Evolutionary conservation across 2,113 vertebrate genomes (phyloP), one percentile per base, ranked within the genome.

Genomic region (Astatotilapia flaviijosephi): DNA sequence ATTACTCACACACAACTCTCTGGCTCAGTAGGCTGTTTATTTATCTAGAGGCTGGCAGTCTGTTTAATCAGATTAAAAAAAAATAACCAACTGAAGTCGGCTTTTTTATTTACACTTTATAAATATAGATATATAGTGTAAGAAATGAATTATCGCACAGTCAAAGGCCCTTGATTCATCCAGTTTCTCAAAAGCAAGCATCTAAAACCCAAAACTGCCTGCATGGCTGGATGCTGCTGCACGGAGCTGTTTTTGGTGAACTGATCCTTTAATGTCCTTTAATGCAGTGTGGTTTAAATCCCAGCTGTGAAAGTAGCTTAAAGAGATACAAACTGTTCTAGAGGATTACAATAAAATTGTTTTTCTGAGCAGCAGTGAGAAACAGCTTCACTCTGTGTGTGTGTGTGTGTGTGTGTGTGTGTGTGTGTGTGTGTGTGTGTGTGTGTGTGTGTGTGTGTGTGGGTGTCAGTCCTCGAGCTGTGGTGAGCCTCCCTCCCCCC

Each of bases 401-500:
- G 37, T 40, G 37, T 87, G 49, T 87, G 31, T 84, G 80, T 87
- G 49, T 87, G 49, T 82, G 49, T 87, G 26, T 26, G 26, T 26
- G 26, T 26, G 26, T 26, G 49, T 87, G 47, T 84, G 85, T 85
- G 49, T 87, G 40, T 84, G 85, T 80, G 23, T 26, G 26, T 26
- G 26, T 26, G 26, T 26, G 49, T 87, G 47, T 84, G 85, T 85
- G 49, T 87, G 40, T 84, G 85, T 80, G 19, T 88, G n/a, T 86
- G 86, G 91, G 83, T 90, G 91, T 90, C 88, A 70, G 90, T 79
- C 79, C 86, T 83, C 28, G 19, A 82, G 83, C 88, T 92, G 94
- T 87, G 93, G 91, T 86, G 86, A 92, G 90, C 83, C 82, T 90
- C 92, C 93, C 84, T 88, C 91, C 93, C 90, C 93, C 92, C 83